phyloP scores from a whole-genome alignment of 1,140 invertebrate genomes.

The Manduca sexta region DNA sequence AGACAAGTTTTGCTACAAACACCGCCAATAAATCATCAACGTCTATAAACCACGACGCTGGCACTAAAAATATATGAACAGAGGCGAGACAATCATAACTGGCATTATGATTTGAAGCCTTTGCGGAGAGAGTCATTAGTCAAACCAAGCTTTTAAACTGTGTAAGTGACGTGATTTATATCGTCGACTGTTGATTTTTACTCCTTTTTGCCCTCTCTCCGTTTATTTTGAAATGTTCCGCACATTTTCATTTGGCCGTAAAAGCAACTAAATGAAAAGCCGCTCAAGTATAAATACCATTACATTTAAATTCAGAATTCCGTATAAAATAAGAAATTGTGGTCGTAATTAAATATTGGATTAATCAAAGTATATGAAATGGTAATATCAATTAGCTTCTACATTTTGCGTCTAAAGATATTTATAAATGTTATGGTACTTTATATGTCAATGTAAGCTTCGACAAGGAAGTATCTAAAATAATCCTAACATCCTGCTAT shows the following conservation, averaged over 20 bases:
- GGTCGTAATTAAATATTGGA: too few relatives aligned
- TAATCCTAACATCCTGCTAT: too few relatives aligned
- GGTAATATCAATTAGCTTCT: too few relatives aligned
- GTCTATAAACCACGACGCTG: too few relatives aligned
- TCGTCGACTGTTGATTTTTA: conserved; percentile 27
- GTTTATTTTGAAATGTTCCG: conserved; percentile 31
- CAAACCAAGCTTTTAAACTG: conserved; percentile 34
- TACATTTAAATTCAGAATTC: conserved; percentile 2
- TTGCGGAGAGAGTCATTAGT: conserved; percentile 28
- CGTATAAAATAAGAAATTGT: conserved; percentile 3
- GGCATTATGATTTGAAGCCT: conserved; percentile 12
- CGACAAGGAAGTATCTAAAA: too few relatives aligned
- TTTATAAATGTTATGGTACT: too few relatives aligned
- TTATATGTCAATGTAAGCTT: too few relatives aligned
- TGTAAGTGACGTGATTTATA: conserved; percentile 36
- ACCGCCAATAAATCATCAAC: too few relatives aligned
- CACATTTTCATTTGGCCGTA: conserved; percentile 29
- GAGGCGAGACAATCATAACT: conserved; percentile 12
- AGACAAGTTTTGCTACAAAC: too few relatives aligned
- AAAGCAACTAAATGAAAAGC: conserved; percentile 28
- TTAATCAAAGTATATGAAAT: too few relatives aligned
- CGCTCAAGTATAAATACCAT: conserved; percentile 20
- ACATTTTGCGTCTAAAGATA: too few relatives aligned
- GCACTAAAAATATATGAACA: not conserved
- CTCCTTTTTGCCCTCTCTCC: conserved; percentile 21